Base-by-base conservation (phyloP, 1,140 invertebrate species). In the Nautilus pompilius region DNA sequence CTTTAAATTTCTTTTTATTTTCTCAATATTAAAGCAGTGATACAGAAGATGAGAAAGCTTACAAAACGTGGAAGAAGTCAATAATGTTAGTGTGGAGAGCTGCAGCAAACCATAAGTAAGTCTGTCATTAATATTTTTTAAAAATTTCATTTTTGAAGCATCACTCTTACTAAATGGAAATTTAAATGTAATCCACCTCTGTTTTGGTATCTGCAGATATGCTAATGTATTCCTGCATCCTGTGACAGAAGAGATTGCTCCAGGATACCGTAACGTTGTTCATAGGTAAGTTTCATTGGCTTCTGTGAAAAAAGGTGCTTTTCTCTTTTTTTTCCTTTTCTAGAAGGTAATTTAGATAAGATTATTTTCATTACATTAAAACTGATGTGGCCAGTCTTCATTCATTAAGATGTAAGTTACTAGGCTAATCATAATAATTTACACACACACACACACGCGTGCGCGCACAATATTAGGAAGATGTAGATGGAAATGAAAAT, bases 51-150 rank as follows among this genome's bases (percentile, higher is more conserved):
- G 87, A 87, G 33, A 86, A 86, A 68, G 90, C 93, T 55, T 90
- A 91, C 66, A 84, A 89, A 29, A 87, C 89, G 36, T 95, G 93
- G 90, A 95, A 93, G 80, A 96, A 96, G 79, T 90, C 93, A 17
- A 90, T 96, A 53, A 88, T 93, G 85, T 79, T 93, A 5, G 89
- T 95, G 2, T 94, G 93, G 79, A 90, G 89, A 80, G 85, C 89
- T 68, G 81, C 95, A 17, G 88, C 89, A 49, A 90, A 90, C 3
- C 92, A 95, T 79, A 95, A 94, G 83, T 84, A 70, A 69, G 77
- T 73, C n/a, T 20, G 41, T 34, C 8, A n/a, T n/a, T 45, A 8
- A 59, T 36, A 5, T 32, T 22, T 13, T 58, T 32, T 41, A 34
- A 15, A 2, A n/a, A 6, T 24, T 32, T 24, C 33, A 30, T 29